Base-by-base conservation (phyloP, 2,888 invertebrate species). In the Strigamia maritima region DNA sequence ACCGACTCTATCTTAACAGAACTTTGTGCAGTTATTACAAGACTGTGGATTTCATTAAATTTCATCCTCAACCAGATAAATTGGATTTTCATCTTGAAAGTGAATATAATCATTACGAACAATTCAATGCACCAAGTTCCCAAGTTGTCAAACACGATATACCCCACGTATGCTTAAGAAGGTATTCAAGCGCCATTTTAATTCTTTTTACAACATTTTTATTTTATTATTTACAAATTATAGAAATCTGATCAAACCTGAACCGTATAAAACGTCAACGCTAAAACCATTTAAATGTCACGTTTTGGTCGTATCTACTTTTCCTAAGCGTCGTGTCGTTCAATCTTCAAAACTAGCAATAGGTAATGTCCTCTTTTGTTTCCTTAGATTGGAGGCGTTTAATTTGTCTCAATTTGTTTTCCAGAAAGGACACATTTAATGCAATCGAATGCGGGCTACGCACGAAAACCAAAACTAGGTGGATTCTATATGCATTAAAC, bases 11-110 rank as follows among this genome's bases (percentile, higher is more conserved):
- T 22, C 12, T 76, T 16, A 76, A 76, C 22, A 38, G 76, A 76
- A 76, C 76, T 38, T 16, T 76, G n/a, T 22, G 38, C 16, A 38
- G 40, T 44, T 76, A 38, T 40, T 76, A 76, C 40, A 76, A 76
- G 44, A 76, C 76, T 16, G 14, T 22, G 76, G 22, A 76, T 4
- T 76, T 76, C 24, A 10, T 12, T 76, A 24, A 35, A 44, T 76
- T 40, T 22, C 24, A 38, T 7, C 35, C 38, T 19, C 40, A 35
- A 38, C 24, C 24, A 12, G 76, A 76, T 22, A 24, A 40, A 24
- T 44, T 76, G 44, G 76, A 76, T 38, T 76, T 76, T 38, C 76
- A 40, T 14, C 26, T 76, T 10, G 40, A 44, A 19, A 26, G 38
- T 38, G 22, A 40, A 19, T 76, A 76, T 16, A 38, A 76, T 38